Evolutionary conservation across 2,888 invertebrate genomes (phyloP).

Genomic region (Andrena dorsata): DNA sequence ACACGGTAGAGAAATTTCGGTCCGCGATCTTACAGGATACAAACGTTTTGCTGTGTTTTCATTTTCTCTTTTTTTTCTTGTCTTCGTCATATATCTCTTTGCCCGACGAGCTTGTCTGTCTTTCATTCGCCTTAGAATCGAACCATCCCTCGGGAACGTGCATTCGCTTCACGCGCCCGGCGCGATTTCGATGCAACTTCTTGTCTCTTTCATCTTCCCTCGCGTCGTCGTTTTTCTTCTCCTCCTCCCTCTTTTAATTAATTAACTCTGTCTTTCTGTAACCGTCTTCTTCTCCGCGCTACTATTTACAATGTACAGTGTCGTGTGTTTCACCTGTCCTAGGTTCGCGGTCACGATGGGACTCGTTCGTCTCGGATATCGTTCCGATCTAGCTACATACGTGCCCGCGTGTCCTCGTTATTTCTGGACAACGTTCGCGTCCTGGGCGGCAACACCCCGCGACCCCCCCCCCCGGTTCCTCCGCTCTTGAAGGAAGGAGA

Average conservation of each 20-base stretch:
- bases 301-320: conserved; percentile 84
- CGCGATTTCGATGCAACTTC: conserved; percentile 76
- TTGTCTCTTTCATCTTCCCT: conserved; percentile 14
- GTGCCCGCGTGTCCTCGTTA: conserved; percentile 28
- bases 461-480: conserved; percentile 11
- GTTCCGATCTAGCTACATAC: conserved; percentile 40
- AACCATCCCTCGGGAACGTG: conserved; percentile 35
- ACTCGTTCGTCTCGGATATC: conserved; percentile 51
- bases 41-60: background rate
- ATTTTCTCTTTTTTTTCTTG: too few species aligned
- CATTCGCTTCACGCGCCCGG: conserved; percentile 64
- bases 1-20: background rate
- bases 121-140: conserved; percentile 27
- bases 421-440: conserved; percentile 2
- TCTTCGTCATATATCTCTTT: background rate
- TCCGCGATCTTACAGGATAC: background rate
- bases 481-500: conserved; percentile 2
- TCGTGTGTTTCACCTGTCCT: conserved; percentile 78
- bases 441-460: background rate
- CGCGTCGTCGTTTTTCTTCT: conserved; percentile 46
- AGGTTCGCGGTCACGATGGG: conserved; percentile 68
- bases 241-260: conserved; percentile 65
- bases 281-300: conserved; percentile 79
- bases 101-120: background rate
- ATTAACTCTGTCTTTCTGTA: conserved; percentile 79